Conservation (phyloP, 1,140 invertebrate genomes). For the Bicyclus anynana region DNA sequence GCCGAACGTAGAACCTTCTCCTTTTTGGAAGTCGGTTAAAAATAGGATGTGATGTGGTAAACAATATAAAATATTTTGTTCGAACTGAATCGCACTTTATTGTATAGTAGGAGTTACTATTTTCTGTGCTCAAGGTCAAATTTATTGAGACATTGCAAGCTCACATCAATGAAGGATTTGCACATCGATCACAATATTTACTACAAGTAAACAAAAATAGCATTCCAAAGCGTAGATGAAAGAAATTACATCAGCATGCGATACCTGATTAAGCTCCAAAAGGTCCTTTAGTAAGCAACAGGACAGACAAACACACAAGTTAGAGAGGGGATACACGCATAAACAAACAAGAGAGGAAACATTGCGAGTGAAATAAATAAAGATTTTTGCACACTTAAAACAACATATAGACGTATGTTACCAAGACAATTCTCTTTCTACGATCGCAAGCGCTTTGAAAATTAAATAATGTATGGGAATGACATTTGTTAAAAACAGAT, state of each 20-base stretch:
- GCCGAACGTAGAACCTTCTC: no score
- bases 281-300: conserved; percentile 62
- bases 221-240: neutral
- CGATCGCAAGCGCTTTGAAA: no score
- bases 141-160: no score
- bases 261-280: conserved; percentile 63
- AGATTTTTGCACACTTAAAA: conserved; percentile 5
- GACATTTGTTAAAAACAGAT: no score
- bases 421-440: neutral
- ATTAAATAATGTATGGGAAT: no score
- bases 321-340: conserved; percentile 34
- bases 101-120: no score
- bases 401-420: neutral
- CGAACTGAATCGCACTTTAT: no score
- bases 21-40: no score
- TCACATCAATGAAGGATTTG: neutral
- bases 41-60: no score
- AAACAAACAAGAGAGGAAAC: conserved; percentile 27
- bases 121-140: no score
- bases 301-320: conserved; percentile 18
- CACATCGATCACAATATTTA: neutral
- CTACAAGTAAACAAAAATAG: neutral
- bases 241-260: conserved; percentile 28
- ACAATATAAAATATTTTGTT: no score
- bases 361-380: conserved; percentile 4